Evolutionary conservation across 2,888 invertebrate species (phyloP), one percentile per base, ranked within the genome.

Genomic region (Sturmia bella): DNA sequence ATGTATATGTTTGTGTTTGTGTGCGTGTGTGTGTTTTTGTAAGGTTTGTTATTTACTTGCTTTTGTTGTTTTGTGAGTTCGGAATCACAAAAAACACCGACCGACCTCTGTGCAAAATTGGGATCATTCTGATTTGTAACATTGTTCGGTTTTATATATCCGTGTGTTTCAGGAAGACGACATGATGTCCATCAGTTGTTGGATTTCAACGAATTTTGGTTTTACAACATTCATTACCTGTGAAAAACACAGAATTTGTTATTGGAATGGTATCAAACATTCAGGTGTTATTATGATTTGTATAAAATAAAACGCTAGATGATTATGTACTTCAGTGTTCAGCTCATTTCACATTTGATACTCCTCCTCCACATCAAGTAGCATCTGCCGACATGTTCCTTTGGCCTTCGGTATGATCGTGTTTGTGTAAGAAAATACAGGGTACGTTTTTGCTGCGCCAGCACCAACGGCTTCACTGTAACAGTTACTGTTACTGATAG

Each of bases 201-300:
- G 63, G 57, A 72, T 72, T 24, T 12, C 9, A 6, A 6, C 3
- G 4, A 54, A 45, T 56, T 64, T 21, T 17, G 12, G 21, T 32
- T n/a, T 27, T 41, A 54, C n/a, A n/a, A n/a, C n/a, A n/a, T n/a
- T n/a, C 5, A 15, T 27, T 54, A 52, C 45, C 52, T 27, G 59
- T 45, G 24, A 43, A 56, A 66, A 43, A 43, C 41, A 57, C 66
- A 74, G 75, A 70, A 39, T 15, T 61, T 59, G 78, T 74, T 61
- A 66, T 54, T 59, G 48, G 69, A 74, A 82, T 54, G 48, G n/a
- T 56, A 57, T 70, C 45, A 59, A 56, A 48, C 56, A 70, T 74
- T 78, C 82, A 82, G 78, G 74, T 78, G 82, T 70, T 75, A 70
- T 70, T 74, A 74, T 74, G 78, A 74, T 70, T 78, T 74, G 69